phyloP scores from a whole-genome alignment of 2,797 vertebrate species.

The Astyanax mexicanus region DNA sequence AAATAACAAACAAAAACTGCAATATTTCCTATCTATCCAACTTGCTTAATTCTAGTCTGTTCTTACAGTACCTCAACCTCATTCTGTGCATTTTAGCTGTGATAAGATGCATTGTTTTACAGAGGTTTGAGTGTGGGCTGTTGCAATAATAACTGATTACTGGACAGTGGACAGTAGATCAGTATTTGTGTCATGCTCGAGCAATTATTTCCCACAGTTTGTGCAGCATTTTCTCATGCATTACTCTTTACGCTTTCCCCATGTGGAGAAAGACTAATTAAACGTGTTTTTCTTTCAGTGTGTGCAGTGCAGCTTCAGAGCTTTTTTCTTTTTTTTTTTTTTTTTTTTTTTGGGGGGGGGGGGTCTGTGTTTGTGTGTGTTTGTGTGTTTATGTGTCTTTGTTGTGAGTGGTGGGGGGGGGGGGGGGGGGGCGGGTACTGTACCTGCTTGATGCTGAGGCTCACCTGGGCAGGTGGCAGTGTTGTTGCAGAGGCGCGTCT shows the following conservation, averaged over 20 bases:
- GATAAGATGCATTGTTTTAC: no score
- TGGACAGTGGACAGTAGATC: not conserved
- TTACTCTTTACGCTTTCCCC: not conserved
- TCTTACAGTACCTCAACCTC: no score
- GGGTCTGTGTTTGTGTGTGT: no score
- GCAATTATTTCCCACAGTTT: not conserved
- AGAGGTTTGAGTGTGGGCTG: not conserved
- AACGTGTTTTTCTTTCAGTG: not conserved
- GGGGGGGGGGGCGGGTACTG: conserved; percentile 9
- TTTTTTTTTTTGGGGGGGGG: no score
- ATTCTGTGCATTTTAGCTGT: no score
- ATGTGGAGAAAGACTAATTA: not conserved
- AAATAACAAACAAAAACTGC: no score
- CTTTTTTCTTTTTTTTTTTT: no score
- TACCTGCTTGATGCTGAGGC: conserved; percentile 79
- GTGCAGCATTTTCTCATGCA: not conserved
- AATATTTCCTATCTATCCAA: no score
- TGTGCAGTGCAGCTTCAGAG: not conserved
- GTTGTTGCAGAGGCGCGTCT: conserved; percentile 96
- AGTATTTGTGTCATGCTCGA: not conserved
- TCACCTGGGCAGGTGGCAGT: conserved; percentile 93
- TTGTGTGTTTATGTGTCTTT: conserved; percentile 1
- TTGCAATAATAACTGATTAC: not conserved
- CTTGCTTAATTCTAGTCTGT: no score
- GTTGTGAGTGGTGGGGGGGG: not conserved